Evolutionary conservation across 2,113 vertebrate species (phyloP).

Genomic region (Megaptera novaeangliae): DNA sequence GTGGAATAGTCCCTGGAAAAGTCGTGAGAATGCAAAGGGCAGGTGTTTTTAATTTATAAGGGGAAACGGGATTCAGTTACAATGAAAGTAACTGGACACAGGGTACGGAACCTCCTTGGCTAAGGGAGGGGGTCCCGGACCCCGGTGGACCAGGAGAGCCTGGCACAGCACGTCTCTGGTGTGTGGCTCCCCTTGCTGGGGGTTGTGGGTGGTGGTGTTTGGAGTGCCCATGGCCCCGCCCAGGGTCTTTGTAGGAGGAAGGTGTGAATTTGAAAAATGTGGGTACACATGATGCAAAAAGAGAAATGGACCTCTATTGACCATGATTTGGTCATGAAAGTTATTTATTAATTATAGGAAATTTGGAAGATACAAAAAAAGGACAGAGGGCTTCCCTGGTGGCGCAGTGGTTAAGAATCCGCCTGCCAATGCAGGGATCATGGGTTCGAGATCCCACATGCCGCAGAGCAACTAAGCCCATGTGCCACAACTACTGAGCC

Average conservation of each 20-base stretch:
- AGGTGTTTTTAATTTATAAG: neutral
- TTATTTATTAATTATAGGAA: neutral
- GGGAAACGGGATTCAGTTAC: neutral
- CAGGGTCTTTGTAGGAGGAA: neutral
- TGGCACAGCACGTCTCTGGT: neutral
- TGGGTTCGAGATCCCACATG: no score
- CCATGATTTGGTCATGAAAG: neutral
- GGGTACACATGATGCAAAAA: neutral
- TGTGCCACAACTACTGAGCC: no score
- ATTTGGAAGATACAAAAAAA: neutral
- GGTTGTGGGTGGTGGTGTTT: no score
- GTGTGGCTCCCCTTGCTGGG: neutral
- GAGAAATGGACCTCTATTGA: neutral
- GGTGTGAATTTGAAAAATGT: neutral
- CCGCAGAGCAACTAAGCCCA: no score
- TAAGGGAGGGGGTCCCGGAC: no score
- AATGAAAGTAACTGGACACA: no score
- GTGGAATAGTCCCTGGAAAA: rapidly evolving
- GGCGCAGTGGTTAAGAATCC: no score
- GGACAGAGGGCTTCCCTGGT: neutral
- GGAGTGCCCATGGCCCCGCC: neutral
- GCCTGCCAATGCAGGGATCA: no score
- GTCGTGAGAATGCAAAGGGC: no score
- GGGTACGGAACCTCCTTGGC: neutral
- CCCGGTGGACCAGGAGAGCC: neutral